Percentiles rank a stretch among this genome's conserved stretches.
Evolutionary conservation across 2,888 invertebrate species (phyloP).

Genomic region (Laothoe populi): DNA sequence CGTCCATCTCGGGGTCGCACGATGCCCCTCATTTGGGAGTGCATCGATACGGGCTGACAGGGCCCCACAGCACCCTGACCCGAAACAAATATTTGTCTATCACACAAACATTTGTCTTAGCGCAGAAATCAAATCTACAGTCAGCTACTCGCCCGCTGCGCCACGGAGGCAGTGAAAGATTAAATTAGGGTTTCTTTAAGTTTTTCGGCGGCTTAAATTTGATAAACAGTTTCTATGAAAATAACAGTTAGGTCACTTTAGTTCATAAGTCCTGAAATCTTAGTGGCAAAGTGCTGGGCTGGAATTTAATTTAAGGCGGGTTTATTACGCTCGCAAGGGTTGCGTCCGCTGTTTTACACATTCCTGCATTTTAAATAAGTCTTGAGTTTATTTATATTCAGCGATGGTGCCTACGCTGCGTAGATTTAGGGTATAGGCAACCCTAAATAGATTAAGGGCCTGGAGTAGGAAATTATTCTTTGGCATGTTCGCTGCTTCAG

Average conservation of each 20-base stretch:
- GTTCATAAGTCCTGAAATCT: neutral
- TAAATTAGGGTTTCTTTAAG: too few relatives aligned
- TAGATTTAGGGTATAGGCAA: slow-evolving; percentile 7
- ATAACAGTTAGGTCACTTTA: neutral
- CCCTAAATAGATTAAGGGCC: slow-evolving; percentile 9
- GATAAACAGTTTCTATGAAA: neutral
- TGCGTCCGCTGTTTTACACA: slow-evolving; percentile 12
- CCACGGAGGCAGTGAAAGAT: too few relatives aligned
- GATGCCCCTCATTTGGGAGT: too few relatives aligned
- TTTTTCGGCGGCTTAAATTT: too few relatives aligned
- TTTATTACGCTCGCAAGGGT: slow-evolving; percentile 14
- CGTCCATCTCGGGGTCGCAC: too few relatives aligned
- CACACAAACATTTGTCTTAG: too few relatives aligned
- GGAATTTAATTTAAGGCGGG: slow-evolving; percentile 17
- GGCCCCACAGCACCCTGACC: too few relatives aligned
- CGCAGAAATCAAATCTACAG: too few relatives aligned
- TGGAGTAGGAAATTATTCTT: neutral
- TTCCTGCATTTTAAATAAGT: slow-evolving; percentile 14
- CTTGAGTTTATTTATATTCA: slow-evolving; percentile 12
- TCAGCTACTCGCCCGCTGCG: too few relatives aligned
- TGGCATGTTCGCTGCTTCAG: neutral
- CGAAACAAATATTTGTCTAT: too few relatives aligned
- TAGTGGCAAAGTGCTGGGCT: slow-evolving; percentile 2
- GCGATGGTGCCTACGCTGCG: neutral
- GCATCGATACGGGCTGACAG: too few relatives aligned